Evolutionary conservation across 1,140 invertebrate species (phyloP), one percentile per base, ranked within the genome.

Genomic region (Nasonia longicornis): DNA sequence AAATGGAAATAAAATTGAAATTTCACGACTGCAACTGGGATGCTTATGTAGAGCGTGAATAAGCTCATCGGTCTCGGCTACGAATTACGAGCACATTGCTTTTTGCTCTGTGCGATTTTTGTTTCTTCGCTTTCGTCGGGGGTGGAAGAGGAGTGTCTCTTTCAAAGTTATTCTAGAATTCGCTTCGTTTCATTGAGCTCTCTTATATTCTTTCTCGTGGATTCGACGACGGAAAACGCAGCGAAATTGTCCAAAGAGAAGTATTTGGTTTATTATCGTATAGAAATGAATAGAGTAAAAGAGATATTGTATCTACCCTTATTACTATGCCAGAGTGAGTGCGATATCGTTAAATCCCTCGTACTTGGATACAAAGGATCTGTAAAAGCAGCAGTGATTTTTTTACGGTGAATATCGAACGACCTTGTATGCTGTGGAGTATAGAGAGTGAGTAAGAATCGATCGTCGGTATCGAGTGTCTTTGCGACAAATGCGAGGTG

Each of bases 1-100:
- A 76, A 64, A 66, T 66, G 52, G 58, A 66, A 66, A 64, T 76
- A 45, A 76, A 64, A 66, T 76, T 76, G 74, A 76, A 74, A 76
- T 38, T 76, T 76, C 48, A 22, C 26, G 48, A 48, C 26, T 74
- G 26, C 14, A 16, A 12, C 29, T 0, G 11, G 16, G 14, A 6
- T 6, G 58, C 8, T 0, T 66, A 66, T 66, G 31, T 66, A 76
- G 74, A 64, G 31, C 74, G 74, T 64, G 58, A 76, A 76, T 45
- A 76, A 76, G 74, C 64, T 76, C 74, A 66, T 66, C 22, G 74
- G 48, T 76, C 22, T 58, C 22, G 22, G 38, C n/a, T 70, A 38
- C 20, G 38, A 70, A 70, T 70, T 70, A 38, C 67, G 67, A 38
- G 67, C 58, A 16, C 31, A 2, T 31, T 31, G 31, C 31, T 31